Evolutionary conservation across 2,797 vertebrate genomes (phyloP).

Genomic region (Notolepis coatsorum): DNA sequence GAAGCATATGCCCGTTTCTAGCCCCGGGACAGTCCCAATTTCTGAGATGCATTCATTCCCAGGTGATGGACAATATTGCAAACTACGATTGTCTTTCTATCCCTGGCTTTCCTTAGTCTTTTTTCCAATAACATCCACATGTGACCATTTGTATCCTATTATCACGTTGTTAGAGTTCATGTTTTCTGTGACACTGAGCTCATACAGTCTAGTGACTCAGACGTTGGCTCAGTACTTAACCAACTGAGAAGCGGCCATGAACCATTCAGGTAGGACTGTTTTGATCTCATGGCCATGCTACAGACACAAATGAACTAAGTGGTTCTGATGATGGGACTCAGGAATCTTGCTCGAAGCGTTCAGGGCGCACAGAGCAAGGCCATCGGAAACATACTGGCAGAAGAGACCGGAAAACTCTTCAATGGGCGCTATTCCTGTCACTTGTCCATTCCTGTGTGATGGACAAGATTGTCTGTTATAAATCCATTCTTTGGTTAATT

Average conservation of each 20-base stretch:
- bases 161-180: no score
- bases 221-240: no score
- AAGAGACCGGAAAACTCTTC: constrained; percentile 16
- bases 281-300: neutral
- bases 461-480: neutral
- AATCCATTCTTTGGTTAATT: no score
- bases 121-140: no score
- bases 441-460: neutral
- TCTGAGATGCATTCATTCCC: no score
- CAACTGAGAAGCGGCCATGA: neutral
- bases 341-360: constrained; percentile 15
- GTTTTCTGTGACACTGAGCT: neutral
- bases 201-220: no score
- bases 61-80: neutral
- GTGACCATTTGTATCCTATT: no score
- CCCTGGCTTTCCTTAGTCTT: no score
- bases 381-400: constrained; percentile 34
- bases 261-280: neutral
- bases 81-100: neutral
- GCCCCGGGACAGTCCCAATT: no score
- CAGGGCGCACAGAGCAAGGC: neutral
- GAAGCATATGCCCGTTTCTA: no score
- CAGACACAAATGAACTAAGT: constrained; percentile 22
- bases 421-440: neutral
- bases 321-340: constrained; percentile 22